Evolutionary conservation across 1,140 invertebrate species (phyloP), one percentile per base, ranked within the genome.

Genomic region (Geopemphigus sp.): DNA sequence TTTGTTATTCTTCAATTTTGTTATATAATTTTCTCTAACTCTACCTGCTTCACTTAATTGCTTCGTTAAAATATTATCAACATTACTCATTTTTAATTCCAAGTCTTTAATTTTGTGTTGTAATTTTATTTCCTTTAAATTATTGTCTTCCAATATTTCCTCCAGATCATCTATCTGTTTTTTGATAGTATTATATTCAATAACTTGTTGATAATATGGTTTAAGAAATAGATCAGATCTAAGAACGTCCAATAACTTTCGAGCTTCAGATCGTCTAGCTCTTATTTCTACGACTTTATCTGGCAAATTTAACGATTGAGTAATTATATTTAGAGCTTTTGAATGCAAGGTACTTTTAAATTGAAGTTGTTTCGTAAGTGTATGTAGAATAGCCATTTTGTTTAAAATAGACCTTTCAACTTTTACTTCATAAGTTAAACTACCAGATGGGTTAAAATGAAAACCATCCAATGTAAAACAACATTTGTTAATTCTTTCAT

Each of bases 391-490:
- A 14, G 74, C 39, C 63, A 78, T 61, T 78, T 8, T n/a, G 50
- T 78, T 15, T 12, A 78, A 61, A 26, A 63, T 10, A 53, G 80
- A 54, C 1, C 56, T 59, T 82, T 76, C 54, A 73, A 56, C 68
- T 39, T 72, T 63, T 59, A 82, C 57, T 26, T 83, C 83, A 84
- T 97, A 97, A 73, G 94, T 92, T 12, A 98, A 86, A 11, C 91
- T 93, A 83, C 97, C 98, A 80, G 90, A 87, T 4, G 97, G 96
- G 87, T 97, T 94, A 81, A 94, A 92, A 6, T 94, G 90, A 86
- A 98, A 97, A 0, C 98, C 98, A 83, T 96, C 94, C 0, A 97
- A 85, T 1, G 97, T 98, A 11, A 99, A 93, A 83, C 91, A 92
- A 82, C 91, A 92, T 47, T 90, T 92, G 84, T 89, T 88, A 64